Evolutionary conservation across 2,888 invertebrate genomes (phyloP), one percentile per base, ranked within the genome.

Genomic region (Thymelicus acteon): DNA sequence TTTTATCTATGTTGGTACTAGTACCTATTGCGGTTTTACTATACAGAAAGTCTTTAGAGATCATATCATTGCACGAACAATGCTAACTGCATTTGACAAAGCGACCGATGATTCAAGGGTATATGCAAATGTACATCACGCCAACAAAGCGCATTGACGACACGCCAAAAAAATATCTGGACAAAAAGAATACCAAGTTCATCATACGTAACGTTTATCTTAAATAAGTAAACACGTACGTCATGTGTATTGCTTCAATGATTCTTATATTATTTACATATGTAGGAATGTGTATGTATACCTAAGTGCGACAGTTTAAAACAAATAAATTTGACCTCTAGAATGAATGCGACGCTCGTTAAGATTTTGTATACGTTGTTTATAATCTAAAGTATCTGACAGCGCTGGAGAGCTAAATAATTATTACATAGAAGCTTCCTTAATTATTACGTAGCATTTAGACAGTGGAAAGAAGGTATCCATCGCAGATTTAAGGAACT

Each of bases 81-180:
- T 85, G 82, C 79, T 49, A 79, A 78, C 81, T 80, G 81, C 81
- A 81, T 82, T 81, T 86, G 85, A 84, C 85, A 84, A 84, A 79
- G 78, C 83, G 84, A 81, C 81, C 79, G 82, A 78, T 76, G 77
- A 84, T 80, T 82, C 86, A 88, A 89, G 85, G 87, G 83, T 85
- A 85, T 87, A 90, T 89, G 89, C 83, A 91, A 90, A 91, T 90
- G 84, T 76, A 78, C 81, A 80, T 84, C 87, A 86, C 83, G 78
- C 85, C 86, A 86, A 86, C 87, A 86, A 85, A 87, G 83, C 81
- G 81, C 81, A 86, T 82, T 82, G 84, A 82, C 77, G 78, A 77
- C 80, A 72, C 78, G 75, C 78, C 84, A 83, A 84, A 86, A 84
- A 81, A 76, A 79, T 80, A 76, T 72, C 72, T 76, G 81, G 81